Conservation (phyloP, 2,888 invertebrate species). For the Trachelus tabidus region DNA sequence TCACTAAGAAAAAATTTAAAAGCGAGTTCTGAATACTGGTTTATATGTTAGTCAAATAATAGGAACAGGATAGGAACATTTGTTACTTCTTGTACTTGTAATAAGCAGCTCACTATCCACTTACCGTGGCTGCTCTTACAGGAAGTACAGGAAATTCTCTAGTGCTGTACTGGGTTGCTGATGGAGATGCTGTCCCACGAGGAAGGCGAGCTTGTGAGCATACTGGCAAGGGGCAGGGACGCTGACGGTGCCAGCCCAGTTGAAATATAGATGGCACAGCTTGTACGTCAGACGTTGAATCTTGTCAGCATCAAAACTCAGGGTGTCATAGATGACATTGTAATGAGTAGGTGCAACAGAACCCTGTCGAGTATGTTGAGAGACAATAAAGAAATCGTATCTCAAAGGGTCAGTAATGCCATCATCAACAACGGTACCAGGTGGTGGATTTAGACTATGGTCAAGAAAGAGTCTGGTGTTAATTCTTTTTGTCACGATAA, state of each 20-base stretch:
- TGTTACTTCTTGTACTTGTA: too few species aligned
- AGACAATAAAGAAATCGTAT: constrained; percentile 91
- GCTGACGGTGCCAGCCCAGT: constrained; percentile 80
- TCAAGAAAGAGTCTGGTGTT: constrained; percentile 79
- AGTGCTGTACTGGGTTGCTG: constrained; percentile 72
- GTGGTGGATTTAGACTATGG: constrained; percentile 74
- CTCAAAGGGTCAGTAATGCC: constrained; percentile 82
- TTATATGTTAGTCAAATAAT: too few species aligned
- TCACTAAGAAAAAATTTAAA: too few species aligned
- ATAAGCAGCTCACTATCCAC: too few species aligned
- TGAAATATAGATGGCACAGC: constrained; percentile 89
- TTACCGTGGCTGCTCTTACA: constrained; percentile 65
- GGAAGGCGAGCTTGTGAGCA: constrained; percentile 92
- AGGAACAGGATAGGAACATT: too few species aligned
- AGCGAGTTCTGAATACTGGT: too few species aligned
- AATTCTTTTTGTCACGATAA: constrained; percentile 92
- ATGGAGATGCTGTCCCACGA: constrained; percentile 86
- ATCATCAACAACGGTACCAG: constrained; percentile 91
- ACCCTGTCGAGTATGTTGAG: constrained; percentile 88
- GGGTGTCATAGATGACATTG: constrained; percentile 83
- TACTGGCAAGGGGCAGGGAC: constrained; percentile 96
- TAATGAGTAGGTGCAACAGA: constrained; percentile 93
- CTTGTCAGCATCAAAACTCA: constrained; percentile 76
- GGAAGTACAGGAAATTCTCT: constrained; percentile 75
- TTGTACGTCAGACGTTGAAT: constrained; percentile 89